A percentile compares a stretch with the other conserved stretches of the same genome.
phyloP scores from a whole-genome alignment of 2,797 vertebrate species.

The Leuciscus waleckii region DNA sequence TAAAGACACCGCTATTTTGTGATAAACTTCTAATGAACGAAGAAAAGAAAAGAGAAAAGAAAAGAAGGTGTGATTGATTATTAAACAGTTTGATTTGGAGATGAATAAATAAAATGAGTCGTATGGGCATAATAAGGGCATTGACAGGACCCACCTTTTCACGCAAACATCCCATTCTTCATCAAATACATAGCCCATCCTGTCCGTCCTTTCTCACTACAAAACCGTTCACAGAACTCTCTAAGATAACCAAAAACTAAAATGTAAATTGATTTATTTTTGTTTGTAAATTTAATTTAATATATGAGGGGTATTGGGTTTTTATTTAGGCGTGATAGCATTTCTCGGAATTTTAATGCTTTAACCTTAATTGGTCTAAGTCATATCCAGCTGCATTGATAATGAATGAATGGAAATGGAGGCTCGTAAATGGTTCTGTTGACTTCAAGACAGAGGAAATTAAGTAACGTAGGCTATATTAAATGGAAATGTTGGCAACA shows the following conservation, averaged over 20 bases:
- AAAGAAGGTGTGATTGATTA: too few species aligned
- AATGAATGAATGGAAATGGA: constrained; percentile 32
- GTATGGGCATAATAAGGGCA: background rate
- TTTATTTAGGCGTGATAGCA: background rate
- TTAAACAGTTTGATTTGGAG: background rate
- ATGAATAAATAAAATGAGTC: background rate
- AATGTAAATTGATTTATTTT: background rate
- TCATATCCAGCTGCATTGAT: constrained; percentile 6
- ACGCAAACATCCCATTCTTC: background rate
- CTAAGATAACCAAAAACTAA: background rate
- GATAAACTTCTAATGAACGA: background rate
- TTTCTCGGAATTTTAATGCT: constrained; percentile 31
- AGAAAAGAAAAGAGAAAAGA: background rate
- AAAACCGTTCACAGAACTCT: background rate
- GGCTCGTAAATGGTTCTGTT: constrained; percentile 42
- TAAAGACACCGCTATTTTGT: background rate
- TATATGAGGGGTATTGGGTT: background rate
- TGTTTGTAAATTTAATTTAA: background rate
- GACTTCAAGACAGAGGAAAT: constrained; percentile 27
- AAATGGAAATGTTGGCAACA: constrained; percentile 33
- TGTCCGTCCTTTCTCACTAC: background rate
- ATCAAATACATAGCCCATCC: background rate
- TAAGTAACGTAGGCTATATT: background rate
- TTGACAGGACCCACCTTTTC: background rate
- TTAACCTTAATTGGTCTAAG: constrained; percentile 32